A percentile compares a stretch with the other conserved stretches of the same genome.
Evolutionary conservation across 2,888 invertebrate genomes (phyloP).

Genomic region (Archips xylosteana): DNA sequence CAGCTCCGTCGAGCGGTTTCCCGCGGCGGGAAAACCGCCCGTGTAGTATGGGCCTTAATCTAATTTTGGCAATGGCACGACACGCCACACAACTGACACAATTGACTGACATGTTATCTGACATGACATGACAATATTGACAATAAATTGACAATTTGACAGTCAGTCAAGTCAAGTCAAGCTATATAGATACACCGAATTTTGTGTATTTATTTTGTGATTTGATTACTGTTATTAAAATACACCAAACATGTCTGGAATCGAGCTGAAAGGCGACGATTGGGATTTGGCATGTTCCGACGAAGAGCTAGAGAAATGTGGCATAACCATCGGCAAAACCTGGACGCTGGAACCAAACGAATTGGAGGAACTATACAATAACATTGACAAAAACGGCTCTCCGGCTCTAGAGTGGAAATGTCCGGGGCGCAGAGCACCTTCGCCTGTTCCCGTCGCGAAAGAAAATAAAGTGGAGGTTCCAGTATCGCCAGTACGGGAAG

Average conservation of each 20-base stretch:
- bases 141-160: too few species aligned
- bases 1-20: too few species aligned
- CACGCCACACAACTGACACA: too few species aligned
- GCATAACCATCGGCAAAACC: slow-evolving; percentile 79
- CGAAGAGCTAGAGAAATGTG: slow-evolving; percentile 85
- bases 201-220: too few species aligned
- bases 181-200: too few species aligned
- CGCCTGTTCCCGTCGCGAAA: slow-evolving; percentile 87
- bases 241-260: slow-evolving; percentile 42
- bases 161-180: too few species aligned
- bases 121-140: too few species aligned
- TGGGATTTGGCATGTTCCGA: slow-evolving; percentile 89
- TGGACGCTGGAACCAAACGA: slow-evolving; percentile 90
- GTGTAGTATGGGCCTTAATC: too few species aligned
- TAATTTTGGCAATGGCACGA: too few species aligned
- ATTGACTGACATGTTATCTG: too few species aligned
- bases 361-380: slow-evolving; percentile 89
- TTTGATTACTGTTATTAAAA: too few species aligned
- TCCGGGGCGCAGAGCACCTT: slow-evolving; percentile 91
- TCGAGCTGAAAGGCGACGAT: slow-evolving; percentile 79
- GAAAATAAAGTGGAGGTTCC: slow-evolving; percentile 73
- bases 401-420: slow-evolving; percentile 92
- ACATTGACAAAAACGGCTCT: slow-evolving; percentile 88
- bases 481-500: slow-evolving; percentile 77
- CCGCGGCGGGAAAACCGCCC: too few species aligned